These are phyloP conservation scores for Ametastegia equiseti DNA, from an alignment of 2,888 invertebrate species.

Conservation along the genomic window DNA sequence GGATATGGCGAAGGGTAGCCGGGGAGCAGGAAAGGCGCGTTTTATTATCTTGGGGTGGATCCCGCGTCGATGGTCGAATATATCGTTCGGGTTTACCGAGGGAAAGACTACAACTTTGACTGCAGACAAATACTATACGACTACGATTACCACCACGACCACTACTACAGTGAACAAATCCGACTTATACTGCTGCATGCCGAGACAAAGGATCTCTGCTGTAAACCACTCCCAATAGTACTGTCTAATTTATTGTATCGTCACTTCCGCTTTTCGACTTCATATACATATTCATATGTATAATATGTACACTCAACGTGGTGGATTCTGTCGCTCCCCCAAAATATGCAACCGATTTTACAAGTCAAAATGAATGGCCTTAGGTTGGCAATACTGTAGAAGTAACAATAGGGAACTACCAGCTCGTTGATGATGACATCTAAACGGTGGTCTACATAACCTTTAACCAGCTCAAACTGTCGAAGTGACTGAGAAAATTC, in stretches of 20 bases:
- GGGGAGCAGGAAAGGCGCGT: not conserved
- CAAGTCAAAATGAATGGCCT: no score
- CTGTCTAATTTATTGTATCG: slow-evolving; percentile 26
- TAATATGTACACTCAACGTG: not conserved
- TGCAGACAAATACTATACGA: not conserved
- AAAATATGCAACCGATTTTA: no score
- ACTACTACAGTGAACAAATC: slow-evolving; percentile 1
- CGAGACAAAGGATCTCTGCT: slow-evolving; percentile 24
- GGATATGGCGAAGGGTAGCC: not conserved
- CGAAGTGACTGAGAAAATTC: no score
- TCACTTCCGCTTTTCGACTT: slow-evolving; percentile 11
- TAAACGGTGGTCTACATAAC: no score
- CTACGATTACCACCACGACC: not conserved
- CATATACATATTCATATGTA: not conserved
- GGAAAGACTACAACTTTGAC: not conserved
- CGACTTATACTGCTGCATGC: no score
- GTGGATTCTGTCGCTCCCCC: no score
- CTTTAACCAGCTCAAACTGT: no score
- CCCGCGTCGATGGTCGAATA: not conserved
- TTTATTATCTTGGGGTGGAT: slow-evolving; percentile 31
- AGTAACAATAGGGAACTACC: no score
- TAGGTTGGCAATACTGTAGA: no score
- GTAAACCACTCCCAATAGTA: slow-evolving; percentile 35
- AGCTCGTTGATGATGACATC: no score
- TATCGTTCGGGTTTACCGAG: slow-evolving; percentile 22